These are phyloP conservation scores for Cyrtonyx montezumae DNA, from an alignment of 2,113 vertebrate genomes.

Conservation along the genomic window DNA sequence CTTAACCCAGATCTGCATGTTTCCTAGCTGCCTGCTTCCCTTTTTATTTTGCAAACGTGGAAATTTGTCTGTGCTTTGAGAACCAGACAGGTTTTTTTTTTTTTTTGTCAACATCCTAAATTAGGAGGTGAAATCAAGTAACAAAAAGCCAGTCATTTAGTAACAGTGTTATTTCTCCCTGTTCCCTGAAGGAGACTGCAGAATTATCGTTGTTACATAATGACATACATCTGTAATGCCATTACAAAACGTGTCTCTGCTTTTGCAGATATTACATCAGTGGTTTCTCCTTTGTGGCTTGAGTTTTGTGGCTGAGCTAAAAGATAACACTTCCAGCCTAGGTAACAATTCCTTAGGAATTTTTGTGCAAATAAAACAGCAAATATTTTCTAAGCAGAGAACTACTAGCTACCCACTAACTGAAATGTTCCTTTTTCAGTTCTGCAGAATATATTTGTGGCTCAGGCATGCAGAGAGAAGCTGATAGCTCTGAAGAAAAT, in stretches of 20 bases:
- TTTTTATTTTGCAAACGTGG: neutral
- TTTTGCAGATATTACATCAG: neutral
- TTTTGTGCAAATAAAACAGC: neutral
- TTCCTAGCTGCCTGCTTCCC: neutral
- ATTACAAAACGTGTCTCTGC: neutral
- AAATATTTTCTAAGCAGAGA: neutral
- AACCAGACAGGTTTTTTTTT: neutral
- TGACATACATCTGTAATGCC: neutral
- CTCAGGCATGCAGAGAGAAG: neutral
- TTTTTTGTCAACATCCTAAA: neutral
- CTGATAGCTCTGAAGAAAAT: neutral
- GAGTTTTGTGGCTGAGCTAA: neutral
- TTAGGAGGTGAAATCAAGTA: neutral
- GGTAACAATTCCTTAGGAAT: neutral
- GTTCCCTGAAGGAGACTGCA: neutral
- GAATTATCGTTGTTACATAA: neutral
- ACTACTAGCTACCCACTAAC: neutral
- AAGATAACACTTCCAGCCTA: neutral
- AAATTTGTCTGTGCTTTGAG: neutral
- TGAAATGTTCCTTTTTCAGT: neutral
- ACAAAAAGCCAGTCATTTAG: neutral
- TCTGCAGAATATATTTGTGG: neutral
- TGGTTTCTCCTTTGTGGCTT: neutral
- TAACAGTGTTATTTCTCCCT: neutral
- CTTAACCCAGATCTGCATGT: conserved; percentile 24